These are phyloP conservation scores for Aelia acuminata DNA, from an alignment of 2,888 invertebrate genomes.

Conservation along the genomic window DNA sequence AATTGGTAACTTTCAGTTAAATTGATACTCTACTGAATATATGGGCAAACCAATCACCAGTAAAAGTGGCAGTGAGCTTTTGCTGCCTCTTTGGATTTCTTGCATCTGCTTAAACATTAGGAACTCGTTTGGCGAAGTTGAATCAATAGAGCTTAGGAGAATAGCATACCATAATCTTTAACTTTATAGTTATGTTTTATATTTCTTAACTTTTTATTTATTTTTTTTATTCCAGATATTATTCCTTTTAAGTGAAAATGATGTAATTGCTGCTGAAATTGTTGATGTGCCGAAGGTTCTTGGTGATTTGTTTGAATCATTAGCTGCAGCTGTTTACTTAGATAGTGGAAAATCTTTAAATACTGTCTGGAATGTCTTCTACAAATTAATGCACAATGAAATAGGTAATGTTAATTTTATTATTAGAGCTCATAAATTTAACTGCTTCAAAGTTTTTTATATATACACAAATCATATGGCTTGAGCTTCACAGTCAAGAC, in stretches of 20 bases:
- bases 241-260: conserved; percentile 77
- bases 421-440: background rate
- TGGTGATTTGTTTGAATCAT: conserved; percentile 94
- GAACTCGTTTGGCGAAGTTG: no score
- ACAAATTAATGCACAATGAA: conserved; percentile 87
- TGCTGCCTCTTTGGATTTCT: no score
- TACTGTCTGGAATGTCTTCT: conserved; percentile 84
- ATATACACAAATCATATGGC: no score
- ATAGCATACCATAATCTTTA: no score
- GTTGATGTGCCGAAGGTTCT: conserved; percentile 93
- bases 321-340: conserved; percentile 91
- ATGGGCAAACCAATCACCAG: no score
- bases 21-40: no score
- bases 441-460: no score
- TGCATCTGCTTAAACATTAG: no score
- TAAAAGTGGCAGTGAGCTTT: no score
- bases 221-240: conserved; percentile 69
- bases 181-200: background rate
- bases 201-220: background rate
- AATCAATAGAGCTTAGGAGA: no score
- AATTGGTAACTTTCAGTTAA: no score
- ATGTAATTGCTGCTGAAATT: conserved; percentile 78
- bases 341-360: conserved; percentile 83
- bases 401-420: conserved; percentile 72
- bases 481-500: no score